Evolutionary conservation across 2,888 invertebrate species (phyloP).

Genomic region (Cataglyphis altisquamis): DNA sequence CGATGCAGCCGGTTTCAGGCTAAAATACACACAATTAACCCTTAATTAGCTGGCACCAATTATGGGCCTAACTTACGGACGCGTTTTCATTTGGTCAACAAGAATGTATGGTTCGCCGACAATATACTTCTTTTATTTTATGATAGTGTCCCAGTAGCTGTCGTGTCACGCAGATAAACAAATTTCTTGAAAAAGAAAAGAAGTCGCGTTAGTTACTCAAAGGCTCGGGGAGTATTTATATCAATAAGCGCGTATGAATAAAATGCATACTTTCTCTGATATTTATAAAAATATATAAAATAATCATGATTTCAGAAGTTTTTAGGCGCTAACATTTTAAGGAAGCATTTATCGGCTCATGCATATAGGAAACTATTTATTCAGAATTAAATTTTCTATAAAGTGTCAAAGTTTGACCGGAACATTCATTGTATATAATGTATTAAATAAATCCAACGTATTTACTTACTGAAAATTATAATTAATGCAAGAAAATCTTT

Average conservation of each 20-base stretch:
- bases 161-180: constrained; percentile 54
- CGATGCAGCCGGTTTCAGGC: constrained; percentile 77
- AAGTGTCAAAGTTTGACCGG: no score
- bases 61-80: constrained; percentile 75
- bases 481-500: neutral
- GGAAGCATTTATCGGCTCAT: no score
- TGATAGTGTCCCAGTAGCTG: constrained; percentile 50
- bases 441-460: neutral
- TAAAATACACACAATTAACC: constrained; percentile 82
- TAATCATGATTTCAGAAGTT: no score
- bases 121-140: constrained; percentile 73
- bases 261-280: no score
- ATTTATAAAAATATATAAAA: no score
- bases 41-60: constrained; percentile 81
- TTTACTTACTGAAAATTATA: neutral
- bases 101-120: constrained; percentile 73
- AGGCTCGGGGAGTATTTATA: constrained; percentile 38
- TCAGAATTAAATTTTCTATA: no score
- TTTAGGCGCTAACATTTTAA: no score
- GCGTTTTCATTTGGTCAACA: constrained; percentile 82
- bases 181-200: constrained; percentile 56
- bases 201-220: constrained; percentile 30
- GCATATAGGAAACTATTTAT: no score
- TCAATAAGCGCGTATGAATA: neutral
- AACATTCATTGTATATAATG: no score